Base-by-base conservation (phyloP, 2,797 vertebrate species). In the Danionella dracula region DNA sequence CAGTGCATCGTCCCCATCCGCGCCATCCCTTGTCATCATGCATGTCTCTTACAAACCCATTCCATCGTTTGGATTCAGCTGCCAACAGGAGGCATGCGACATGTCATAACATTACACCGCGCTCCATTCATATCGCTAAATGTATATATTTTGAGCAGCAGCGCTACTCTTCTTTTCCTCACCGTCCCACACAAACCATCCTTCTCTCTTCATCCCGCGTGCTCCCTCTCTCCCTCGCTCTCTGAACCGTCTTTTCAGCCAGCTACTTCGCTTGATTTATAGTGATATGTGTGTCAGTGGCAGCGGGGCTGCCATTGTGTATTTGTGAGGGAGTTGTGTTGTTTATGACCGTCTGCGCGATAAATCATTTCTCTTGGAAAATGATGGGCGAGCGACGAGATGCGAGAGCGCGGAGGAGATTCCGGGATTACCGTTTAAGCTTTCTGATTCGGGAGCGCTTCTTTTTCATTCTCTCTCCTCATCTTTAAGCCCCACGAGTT, bases 241-340 rank as follows among this genome's bases (percentile, higher is more conserved):
- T 56, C 58, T 73, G 76, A 74, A 74, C 65, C 70, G 75, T 79
- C 69, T 76, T 81, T 78, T 79, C 83, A 82, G 81, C 87, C 82
- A 88, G 86, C 87, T 88, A 86, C 90, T 90, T 87, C 88, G 76
- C 79, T 78, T 98, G 94, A 96, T 98, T 96, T 96, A 96, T 95
- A 90, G 91, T 91, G 92, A 94, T 90, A 89, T 91, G 87, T 86
- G 89, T 96, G 93, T 95, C 93, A 95, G 90, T 88, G 76, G 86
- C 90, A 85, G 79, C 82, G 84, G 78, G 86, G 91, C 90, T 93
- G 91, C 93, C 91, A 92, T 95, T 95, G 90, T 94, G 86, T 90
- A 88, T 93, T 92, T 93, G 92, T 88, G 90, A 91, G 89, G 72
- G 87, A 93, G 90, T 88, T 90, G 90, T 92, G 93, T 93, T 97